These are phyloP conservation scores for Pteromalus puparum DNA, from an alignment of 1,140 invertebrate species.

Conservation along the genomic window DNA sequence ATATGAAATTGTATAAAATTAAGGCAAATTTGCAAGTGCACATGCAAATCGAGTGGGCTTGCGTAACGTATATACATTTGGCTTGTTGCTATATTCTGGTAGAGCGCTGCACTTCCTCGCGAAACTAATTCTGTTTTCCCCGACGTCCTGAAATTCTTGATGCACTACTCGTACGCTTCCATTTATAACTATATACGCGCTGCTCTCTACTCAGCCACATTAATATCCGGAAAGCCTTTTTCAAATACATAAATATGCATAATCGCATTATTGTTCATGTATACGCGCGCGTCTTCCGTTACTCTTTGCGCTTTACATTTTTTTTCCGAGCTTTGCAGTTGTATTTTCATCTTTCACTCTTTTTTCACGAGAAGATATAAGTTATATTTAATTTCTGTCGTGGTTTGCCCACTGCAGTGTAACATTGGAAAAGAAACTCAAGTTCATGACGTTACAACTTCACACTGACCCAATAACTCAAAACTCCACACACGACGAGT, in stretches of 20 bases:
- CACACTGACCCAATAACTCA: not conserved
- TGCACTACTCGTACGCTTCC: not conserved
- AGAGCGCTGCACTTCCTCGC: not conserved
- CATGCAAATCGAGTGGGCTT: conserved; percentile 25
- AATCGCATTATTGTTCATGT: conserved; percentile 17
- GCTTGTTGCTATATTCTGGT: not conserved
- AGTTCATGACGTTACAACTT: not conserved
- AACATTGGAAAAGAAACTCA: not conserved
- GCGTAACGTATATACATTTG: not conserved
- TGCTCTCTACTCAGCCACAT: not conserved
- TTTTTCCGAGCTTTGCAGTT: too few relatives aligned
- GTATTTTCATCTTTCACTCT: not conserved
- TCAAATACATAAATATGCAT: conserved; percentile 14
- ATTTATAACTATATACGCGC: conserved; percentile 6
- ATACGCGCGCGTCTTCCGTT: too few relatives aligned
- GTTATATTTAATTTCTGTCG: too few relatives aligned
- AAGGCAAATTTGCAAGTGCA: conserved; percentile 27
- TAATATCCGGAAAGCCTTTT: conserved; percentile 1
- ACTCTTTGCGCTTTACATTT: too few relatives aligned
- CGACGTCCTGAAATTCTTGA: conserved; percentile 23
- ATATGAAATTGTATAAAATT: conserved; percentile 33
- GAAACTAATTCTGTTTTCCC: conserved; percentile 34
- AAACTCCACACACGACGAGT: not conserved
- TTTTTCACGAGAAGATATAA: too few relatives aligned
- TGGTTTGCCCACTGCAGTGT: too few relatives aligned